These are phyloP conservation scores for Cheilinus undulatus DNA, from an alignment of 2,113 vertebrate genomes.

Conservation along the genomic window DNA sequence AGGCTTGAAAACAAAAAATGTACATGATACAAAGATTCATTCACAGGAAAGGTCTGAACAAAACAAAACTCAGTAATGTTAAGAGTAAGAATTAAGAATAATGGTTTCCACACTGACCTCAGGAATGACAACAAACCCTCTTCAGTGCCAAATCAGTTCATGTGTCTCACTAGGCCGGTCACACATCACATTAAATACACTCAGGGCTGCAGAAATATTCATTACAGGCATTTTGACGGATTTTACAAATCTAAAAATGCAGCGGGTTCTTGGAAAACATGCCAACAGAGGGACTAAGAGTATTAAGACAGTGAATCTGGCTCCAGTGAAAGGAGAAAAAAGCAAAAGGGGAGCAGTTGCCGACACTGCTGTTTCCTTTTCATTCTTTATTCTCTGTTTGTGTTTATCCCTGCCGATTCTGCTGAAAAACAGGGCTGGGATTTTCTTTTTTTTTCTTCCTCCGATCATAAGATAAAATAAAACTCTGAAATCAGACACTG, in stretches of 20 bases:
- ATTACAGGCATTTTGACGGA: constrained; percentile 73
- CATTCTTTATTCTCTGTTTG: constrained; percentile 2
- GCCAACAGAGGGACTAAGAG: constrained; percentile 72
- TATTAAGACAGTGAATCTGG: constrained; percentile 71
- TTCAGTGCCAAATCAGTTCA: constrained; percentile 34
- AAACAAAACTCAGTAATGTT: constrained; percentile 21
- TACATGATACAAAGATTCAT: constrained; percentile 39
- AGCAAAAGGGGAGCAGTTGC: constrained; percentile 34
- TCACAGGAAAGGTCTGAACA: constrained; percentile 35
- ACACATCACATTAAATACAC: constrained; percentile 66
- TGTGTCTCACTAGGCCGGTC: constrained; percentile 43
- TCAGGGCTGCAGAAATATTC: constrained; percentile 67
- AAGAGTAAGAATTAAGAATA: constrained; percentile 18
- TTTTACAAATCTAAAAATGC: constrained; percentile 73
- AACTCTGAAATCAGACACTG: constrained; percentile 46
- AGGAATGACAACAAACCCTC: constrained; percentile 11
- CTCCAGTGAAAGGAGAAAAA: constrained; percentile 42
- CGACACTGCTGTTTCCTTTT: constrained; percentile 15
- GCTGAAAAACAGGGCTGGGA: constrained; percentile 31
- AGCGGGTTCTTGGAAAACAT: constrained; percentile 69
- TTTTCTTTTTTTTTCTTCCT: constrained; percentile 15
- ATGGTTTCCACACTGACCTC: constrained; percentile 2
- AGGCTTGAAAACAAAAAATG: constrained; percentile 30
- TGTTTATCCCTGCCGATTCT: constrained; percentile 44
- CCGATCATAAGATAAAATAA: constrained; percentile 41